Percentiles rank a stretch among this genome's conserved stretches.
phyloP scores from a whole-genome alignment of 2,888 invertebrate species.

The Mythimna albipuncta region DNA sequence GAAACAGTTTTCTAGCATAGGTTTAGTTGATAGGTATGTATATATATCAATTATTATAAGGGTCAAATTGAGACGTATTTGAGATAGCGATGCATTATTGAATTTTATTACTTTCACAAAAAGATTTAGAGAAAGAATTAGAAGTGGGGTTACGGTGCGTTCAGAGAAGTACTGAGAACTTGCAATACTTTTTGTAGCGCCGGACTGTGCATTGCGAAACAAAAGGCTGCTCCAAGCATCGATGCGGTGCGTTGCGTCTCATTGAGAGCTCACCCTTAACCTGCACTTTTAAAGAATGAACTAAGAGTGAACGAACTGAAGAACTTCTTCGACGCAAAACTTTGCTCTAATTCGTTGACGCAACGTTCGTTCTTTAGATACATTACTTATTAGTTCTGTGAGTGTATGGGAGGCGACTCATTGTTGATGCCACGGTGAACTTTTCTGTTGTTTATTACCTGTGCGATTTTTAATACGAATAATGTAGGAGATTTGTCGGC shows the following conservation, averaged over 20 bases:
- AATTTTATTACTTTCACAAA: not conserved
- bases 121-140: not conserved
- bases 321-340: constrained; percentile 20
- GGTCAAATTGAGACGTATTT: not conserved
- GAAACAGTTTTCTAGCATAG: not conserved
- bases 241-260: not conserved
- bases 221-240: not conserved
- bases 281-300: constrained; percentile 2
- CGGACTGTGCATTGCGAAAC: not conserved
- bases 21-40: too few relatives aligned
- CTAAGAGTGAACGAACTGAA: constrained; percentile 12
- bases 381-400: constrained; percentile 3
- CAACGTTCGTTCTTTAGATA: constrained; percentile 11
- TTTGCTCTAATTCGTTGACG: not conserved
- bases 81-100: not conserved
- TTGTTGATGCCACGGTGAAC: constrained; percentile 16
- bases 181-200: not conserved
- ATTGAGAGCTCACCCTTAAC: not conserved
- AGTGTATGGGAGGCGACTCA: constrained; percentile 6
- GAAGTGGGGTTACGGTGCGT: not conserved
- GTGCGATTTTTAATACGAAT: constrained; percentile 9
- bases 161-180: too few relatives aligned
- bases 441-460: constrained; percentile 1
- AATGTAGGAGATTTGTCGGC: too few relatives aligned
- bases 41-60: not conserved